Conservation (phyloP, 2,888 invertebrate species). For the Frankliniella fusca region DNA sequence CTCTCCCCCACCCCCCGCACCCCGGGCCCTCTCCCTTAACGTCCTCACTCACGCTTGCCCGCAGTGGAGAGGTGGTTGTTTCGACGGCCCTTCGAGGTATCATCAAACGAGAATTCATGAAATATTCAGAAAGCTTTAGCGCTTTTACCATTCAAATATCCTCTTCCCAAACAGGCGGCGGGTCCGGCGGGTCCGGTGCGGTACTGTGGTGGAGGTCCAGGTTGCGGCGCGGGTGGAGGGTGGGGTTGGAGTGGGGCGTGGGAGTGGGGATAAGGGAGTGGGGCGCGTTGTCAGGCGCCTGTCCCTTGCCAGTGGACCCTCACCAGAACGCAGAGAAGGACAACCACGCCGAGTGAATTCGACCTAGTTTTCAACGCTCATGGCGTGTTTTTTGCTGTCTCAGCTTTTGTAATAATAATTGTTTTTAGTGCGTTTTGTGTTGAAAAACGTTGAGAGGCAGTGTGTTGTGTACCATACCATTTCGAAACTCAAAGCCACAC, state of each 20-base stretch:
- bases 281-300: background rate
- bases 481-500: too few relatives aligned
- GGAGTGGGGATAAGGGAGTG: background rate
- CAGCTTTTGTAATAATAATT: too few relatives aligned
- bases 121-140: constrained; percentile 12
- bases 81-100: background rate
- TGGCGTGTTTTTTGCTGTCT: too few relatives aligned
- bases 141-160: constrained; percentile 12
- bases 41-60: background rate
- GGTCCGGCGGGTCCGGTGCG: background rate
- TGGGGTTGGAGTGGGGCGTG: background rate
- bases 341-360: too few relatives aligned
- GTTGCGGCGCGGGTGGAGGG: background rate
- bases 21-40: background rate
- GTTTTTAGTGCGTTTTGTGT: too few relatives aligned
- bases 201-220: background rate
- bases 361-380: too few relatives aligned
- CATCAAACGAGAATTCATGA: constrained; percentile 10
- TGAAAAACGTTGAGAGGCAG: too few relatives aligned
- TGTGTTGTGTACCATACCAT: too few relatives aligned
- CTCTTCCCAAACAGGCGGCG: background rate
- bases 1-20: too few relatives aligned
- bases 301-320: background rate
- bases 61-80: background rate
- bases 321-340: too few relatives aligned